phyloP scores from a whole-genome alignment of 2,113 vertebrate species.

The Rhipidura dahli region DNA sequence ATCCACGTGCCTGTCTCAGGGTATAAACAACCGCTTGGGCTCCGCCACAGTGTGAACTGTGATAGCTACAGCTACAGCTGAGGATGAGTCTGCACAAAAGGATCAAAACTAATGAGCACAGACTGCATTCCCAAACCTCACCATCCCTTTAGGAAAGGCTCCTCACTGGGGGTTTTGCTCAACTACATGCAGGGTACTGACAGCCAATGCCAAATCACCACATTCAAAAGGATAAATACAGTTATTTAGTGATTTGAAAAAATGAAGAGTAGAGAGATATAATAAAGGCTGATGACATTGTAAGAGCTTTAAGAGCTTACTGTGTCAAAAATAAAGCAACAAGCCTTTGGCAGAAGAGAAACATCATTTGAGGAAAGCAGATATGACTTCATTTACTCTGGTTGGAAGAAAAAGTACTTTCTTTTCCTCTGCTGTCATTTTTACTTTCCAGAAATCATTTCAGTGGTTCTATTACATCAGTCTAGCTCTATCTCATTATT shows the following conservation, averaged over 20 bases:
- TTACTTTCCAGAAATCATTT: not conserved
- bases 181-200: not conserved
- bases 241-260: not conserved
- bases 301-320: not conserved
- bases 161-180: not conserved
- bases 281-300: not conserved
- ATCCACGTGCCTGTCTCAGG: fast-evolving
- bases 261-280: not conserved
- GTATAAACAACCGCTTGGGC: not conserved
- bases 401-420: not conserved
- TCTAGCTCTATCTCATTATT: not conserved
- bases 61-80: not conserved
- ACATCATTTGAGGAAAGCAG: not conserved
- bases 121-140: not conserved
- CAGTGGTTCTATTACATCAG: not conserved
- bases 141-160: not conserved
- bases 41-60: not conserved
- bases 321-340: not conserved
- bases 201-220: not conserved
- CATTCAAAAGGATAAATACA: not conserved
- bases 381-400: not conserved
- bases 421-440: not conserved
- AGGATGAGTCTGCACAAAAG: not conserved
- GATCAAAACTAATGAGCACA: not conserved
- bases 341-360: not conserved